phyloP scores from a whole-genome alignment of 1,140 invertebrate species.

The Aphaenogaster floridana region DNA sequence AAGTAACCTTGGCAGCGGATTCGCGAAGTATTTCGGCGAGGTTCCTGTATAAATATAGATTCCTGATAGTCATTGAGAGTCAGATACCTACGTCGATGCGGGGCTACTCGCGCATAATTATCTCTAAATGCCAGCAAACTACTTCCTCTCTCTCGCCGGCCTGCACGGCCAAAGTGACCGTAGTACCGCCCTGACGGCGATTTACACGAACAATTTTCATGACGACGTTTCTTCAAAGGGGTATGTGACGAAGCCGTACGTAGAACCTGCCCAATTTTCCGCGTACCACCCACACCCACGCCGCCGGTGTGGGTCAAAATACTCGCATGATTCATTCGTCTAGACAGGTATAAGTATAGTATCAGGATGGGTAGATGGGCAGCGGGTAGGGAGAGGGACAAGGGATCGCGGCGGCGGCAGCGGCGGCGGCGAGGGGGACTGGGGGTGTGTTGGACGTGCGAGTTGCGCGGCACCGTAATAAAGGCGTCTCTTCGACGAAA shows the following conservation, averaged over 20 bases:
- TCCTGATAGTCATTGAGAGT: background rate
- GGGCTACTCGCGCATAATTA: background rate
- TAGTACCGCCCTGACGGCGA: background rate
- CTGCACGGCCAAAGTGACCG: background rate
- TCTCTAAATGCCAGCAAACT: background rate
- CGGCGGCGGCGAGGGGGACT: background rate
- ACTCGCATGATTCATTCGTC: conserved; percentile 78
- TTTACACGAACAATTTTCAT: conserved; percentile 50
- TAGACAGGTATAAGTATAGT: conserved; percentile 77
- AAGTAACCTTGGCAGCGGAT: conserved; percentile 7
- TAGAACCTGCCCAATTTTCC: conserved; percentile 76
- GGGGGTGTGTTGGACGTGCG: conserved; percentile 36
- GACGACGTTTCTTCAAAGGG: conserved; percentile 56
- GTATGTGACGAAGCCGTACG: conserved; percentile 66
- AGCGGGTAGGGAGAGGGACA: conserved; percentile 16
- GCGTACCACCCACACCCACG: conserved; percentile 71
- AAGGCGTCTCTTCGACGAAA: conserved; percentile 72
- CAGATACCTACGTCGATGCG: conserved; percentile 1
- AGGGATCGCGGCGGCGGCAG: conserved; percentile 28
- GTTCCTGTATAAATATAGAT: background rate
- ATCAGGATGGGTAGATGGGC: conserved; percentile 51
- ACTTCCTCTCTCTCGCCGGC: background rate
- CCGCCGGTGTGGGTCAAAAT: conserved; percentile 70
- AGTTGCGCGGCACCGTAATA: conserved; percentile 70
- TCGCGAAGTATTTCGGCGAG: background rate